These are phyloP conservation scores for Oryzias curvinotus DNA, from an alignment of 2,113 vertebrate species.

Conservation along the genomic window DNA sequence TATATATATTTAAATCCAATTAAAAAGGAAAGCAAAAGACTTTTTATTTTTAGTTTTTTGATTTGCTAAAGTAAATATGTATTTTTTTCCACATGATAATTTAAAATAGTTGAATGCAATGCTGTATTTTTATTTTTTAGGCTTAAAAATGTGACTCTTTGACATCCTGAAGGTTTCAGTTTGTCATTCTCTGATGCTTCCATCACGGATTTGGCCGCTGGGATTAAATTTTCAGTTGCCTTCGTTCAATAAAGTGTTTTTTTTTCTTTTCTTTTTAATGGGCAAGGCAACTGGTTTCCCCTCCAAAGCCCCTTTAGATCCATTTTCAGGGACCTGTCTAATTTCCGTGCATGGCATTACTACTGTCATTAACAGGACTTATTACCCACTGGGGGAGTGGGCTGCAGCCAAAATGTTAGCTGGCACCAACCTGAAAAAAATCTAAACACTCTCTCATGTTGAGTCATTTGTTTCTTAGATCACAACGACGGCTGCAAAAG, in stretches of 20 bases:
- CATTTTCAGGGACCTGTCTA: slow-evolving; percentile 50
- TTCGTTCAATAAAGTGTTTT: slow-evolving; percentile 8
- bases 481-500: slow-evolving; percentile 31
- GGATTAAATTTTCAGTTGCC: not conserved
- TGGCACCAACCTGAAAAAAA: slow-evolving; percentile 52
- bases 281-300: slow-evolving; percentile 34
- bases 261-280: slow-evolving; percentile 16
- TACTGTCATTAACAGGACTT: slow-evolving; percentile 63
- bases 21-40: too few relatives aligned
- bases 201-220: not conserved
- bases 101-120: too few relatives aligned
- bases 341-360: slow-evolving; percentile 64
- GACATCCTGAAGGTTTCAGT: too few relatives aligned
- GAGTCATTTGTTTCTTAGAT: slow-evolving; percentile 59
- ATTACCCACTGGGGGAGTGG: slow-evolving; percentile 51
- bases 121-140: too few relatives aligned
- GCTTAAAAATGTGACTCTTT: too few relatives aligned
- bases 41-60: too few relatives aligned
- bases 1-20: too few relatives aligned
- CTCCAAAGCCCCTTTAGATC: slow-evolving; percentile 30
- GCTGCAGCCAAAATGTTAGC: slow-evolving; percentile 42
- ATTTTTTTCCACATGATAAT: too few relatives aligned
- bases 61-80: too few relatives aligned
- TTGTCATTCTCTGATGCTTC: too few relatives aligned
- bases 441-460: slow-evolving; percentile 53